Base-by-base conservation (phyloP, 2,113 vertebrate species). In the Mystacornis crossleyi region DNA sequence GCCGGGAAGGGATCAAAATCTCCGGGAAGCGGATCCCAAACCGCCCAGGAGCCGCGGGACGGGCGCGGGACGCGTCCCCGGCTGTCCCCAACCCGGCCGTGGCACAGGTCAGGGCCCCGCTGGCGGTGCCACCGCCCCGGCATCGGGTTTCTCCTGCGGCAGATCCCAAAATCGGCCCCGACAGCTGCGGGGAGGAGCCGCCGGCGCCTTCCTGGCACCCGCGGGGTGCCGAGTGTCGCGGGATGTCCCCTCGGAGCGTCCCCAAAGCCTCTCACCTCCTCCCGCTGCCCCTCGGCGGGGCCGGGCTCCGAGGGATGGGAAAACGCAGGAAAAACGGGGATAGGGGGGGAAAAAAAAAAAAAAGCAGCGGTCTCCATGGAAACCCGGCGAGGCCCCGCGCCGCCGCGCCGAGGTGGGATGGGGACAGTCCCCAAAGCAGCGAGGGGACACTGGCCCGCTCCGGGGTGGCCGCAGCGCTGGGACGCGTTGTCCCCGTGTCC, bases 351-450 rank as follows among this genome's bases (percentile, higher is more conserved):
- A n/a, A n/a, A n/a, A 83, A 33, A 29, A 33, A 12, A 40, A 31
- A 23, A 29, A 65, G 58, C 81, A 75, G 70, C 79, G 18, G 90
- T 95, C 67, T 89, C 95, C 94, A 95, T 95, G 95, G 94, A 89
- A 96, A 94, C 92, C 5, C 6, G 4, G 82, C 77, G 54, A 80
- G 95, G 93, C 88, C 95, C 54, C 67, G 55, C 25, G 34, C 33
- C 28, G 70, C 61, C 10, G 74, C 21, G 17, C 53, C 4, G 55
- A 26, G 87, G 33, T 16, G 38, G 48, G 66, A 71, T 75, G 86
- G 82, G 94, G 79, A 90, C 12, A 19, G 79, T 82, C 74, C 65
- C 86, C 89, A 70, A 29, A 48, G 62, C 20, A 4, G 6, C 2
- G 0, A 15, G 12, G 40, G 78, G 57, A 86, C 81, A 16, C 2